phyloP scores from a whole-genome alignment of 2,113 vertebrate genomes.

The Engystomops pustulosus region DNA sequence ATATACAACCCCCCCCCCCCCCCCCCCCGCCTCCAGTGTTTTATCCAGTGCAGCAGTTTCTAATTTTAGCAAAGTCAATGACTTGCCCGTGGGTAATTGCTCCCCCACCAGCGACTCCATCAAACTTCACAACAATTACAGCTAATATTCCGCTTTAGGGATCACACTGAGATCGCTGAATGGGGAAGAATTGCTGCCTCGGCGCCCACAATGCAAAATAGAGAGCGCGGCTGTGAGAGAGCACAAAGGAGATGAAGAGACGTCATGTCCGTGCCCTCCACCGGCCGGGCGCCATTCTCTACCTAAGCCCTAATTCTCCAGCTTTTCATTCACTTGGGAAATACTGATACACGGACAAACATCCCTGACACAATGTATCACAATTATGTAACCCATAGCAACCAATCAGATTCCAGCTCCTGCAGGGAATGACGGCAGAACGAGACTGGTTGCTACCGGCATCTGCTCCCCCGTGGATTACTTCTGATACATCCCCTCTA shows the following conservation, averaged over 20 bases:
- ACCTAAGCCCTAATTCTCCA: not conserved
- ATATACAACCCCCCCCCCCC: too few relatives aligned
- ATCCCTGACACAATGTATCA: too few relatives aligned
- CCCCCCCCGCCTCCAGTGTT: too few relatives aligned
- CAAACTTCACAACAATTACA: conserved; percentile 10
- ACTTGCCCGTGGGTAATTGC: not conserved
- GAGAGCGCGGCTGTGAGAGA: not conserved
- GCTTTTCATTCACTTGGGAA: not conserved
- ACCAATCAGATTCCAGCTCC: too few relatives aligned
- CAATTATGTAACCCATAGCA: too few relatives aligned
- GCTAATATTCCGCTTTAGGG: not conserved
- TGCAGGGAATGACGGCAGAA: too few relatives aligned
- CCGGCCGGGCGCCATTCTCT: not conserved
- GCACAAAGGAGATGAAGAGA: not conserved
- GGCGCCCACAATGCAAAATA: not conserved
- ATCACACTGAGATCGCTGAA: conserved; percentile 1
- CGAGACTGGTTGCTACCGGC: too few relatives aligned
- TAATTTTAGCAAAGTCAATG: conserved; percentile 13
- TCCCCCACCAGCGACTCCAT: not conserved
- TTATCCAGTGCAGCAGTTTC: not conserved
- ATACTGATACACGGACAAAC: too few relatives aligned
- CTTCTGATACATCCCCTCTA: too few relatives aligned
- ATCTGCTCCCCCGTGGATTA: too few relatives aligned
- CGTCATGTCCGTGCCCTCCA: not conserved
- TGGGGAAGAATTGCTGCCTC: not conserved